Base-by-base conservation (phyloP, 1,140 invertebrate genomes). In the Heliconius nattereri region DNA sequence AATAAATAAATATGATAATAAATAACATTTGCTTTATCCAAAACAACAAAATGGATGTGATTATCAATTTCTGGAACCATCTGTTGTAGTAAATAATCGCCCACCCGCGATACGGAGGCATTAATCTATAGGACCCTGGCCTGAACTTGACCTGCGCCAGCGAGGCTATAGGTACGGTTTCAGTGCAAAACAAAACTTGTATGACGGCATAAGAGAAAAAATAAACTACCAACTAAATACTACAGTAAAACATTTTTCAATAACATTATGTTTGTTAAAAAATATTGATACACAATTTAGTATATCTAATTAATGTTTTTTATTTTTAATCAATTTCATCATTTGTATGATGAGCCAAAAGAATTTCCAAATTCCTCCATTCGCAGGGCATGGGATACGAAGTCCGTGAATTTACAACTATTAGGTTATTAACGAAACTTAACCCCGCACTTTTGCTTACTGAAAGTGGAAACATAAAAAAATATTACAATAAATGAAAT, bases 61-160 rank as follows among this genome's bases (percentile, higher is more conserved):
- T 66, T 16, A 23, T 13, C 60, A 66, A 66, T 66, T 66, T 66
- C 60, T 16, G 29, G 60, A 66, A 20, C 19, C 74, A 75, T 75
- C 54, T 75, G 54, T 60, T 75, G 35, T 26, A 76, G 37, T 45
- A 71, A 71, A 76, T 45, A 70, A 71, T 70, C 57, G 20, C 0
- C 73, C 54, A 54, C 54, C 32, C 66, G 66, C 57, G 75, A 45
- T 71, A 70, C 40, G 45, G 37, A 45, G 23, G 60, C 23, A 71
- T 71, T 76, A 76, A 76, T 76, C 75, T 76, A 76, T 26, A 40
- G 57, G 75, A 77, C 79, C 75, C 72, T 81, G 79, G 60, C 76
- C 76, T 75, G 72, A 78, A 81, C 79, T 78, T 81, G 79, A 76
- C 75, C 66, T 71, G 40, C 75, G 26, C 75, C 40, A 45, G 37